Conservation (phyloP, 1,140 invertebrate species). For the Caerostris extrusa region DNA sequence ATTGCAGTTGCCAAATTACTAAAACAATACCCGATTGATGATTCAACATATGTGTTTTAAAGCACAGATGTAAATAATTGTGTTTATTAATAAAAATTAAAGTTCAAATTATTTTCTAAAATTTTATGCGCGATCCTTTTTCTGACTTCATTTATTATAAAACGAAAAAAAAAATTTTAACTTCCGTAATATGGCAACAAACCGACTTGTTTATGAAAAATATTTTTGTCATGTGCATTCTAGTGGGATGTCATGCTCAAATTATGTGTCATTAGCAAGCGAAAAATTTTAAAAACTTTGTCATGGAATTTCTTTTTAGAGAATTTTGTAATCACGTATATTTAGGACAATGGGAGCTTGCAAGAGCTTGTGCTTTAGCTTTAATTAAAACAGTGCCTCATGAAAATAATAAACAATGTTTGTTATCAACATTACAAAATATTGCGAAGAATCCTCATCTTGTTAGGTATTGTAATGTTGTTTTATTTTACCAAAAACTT, state of each 20-base stretch:
- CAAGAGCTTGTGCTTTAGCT: slow-evolving; percentile 62
- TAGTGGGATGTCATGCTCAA: slow-evolving; percentile 32
- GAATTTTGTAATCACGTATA: slow-evolving; percentile 73
- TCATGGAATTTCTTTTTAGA: slow-evolving; percentile 56
- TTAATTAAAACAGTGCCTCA: slow-evolving; percentile 33
- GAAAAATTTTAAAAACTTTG: not conserved
- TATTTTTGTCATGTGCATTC: slow-evolving; percentile 63
- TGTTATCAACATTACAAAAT: slow-evolving; percentile 44
- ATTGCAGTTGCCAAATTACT: not conserved
- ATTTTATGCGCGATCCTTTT: too few species aligned
- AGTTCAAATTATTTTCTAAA: too few species aligned
- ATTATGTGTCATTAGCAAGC: not conserved
- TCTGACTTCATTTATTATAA: too few species aligned
- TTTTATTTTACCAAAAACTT: not conserved
- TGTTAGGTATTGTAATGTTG: slow-evolving; percentile 34
- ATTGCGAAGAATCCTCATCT: slow-evolving; percentile 67
- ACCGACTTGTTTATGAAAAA: slow-evolving; percentile 39
- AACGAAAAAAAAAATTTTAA: too few species aligned
- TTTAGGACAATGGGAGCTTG: slow-evolving; percentile 73
- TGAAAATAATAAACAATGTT: not conserved
- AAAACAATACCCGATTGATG: not conserved
- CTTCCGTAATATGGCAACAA: slow-evolving; percentile 25
- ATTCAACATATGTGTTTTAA: too few species aligned
- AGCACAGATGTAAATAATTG: too few species aligned
- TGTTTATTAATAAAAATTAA: too few species aligned